Conservation (phyloP, 2,113 vertebrate genomes). For the Festucalex cinctus region DNA sequence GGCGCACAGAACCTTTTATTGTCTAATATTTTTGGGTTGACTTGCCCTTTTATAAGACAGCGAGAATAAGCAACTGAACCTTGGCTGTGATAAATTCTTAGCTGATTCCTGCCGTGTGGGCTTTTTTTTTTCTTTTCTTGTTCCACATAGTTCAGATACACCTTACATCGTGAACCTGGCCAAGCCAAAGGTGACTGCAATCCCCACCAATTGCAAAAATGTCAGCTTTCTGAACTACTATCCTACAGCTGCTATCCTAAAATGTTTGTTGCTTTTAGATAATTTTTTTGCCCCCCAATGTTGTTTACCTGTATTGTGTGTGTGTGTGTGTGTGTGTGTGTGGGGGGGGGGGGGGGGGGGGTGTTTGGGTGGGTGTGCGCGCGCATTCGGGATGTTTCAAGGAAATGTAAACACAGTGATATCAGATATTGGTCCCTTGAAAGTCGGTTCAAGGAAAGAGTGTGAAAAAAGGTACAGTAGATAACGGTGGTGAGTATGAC, state of each 20-base stretch:
- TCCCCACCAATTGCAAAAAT: too few relatives aligned
- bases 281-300: not conserved
- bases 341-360: too few relatives aligned
- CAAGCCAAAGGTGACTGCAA: too few relatives aligned
- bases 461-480: too few relatives aligned
- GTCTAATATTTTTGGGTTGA: too few relatives aligned
- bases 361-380: too few relatives aligned
- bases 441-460: not conserved
- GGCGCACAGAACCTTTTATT: too few relatives aligned
- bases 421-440: not conserved
- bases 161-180: not conserved
- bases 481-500: not conserved
- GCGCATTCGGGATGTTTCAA: not conserved
- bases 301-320: not conserved
- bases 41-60: not conserved
- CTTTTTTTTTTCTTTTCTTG: not conserved
- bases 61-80: constrained; percentile 30
- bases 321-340: not conserved
- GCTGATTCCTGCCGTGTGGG: constrained; percentile 6
- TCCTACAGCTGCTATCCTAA: not conserved
- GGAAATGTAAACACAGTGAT: not conserved
- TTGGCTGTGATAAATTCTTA: constrained; percentile 33
- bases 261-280: not conserved
- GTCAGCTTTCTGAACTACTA: too few relatives aligned
- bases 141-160: not conserved